These are phyloP conservation scores for mouse (Mus musculus) DNA, from an alignment of 2,113 vertebrate genomes.

Conservation along the genomic window DNA sequence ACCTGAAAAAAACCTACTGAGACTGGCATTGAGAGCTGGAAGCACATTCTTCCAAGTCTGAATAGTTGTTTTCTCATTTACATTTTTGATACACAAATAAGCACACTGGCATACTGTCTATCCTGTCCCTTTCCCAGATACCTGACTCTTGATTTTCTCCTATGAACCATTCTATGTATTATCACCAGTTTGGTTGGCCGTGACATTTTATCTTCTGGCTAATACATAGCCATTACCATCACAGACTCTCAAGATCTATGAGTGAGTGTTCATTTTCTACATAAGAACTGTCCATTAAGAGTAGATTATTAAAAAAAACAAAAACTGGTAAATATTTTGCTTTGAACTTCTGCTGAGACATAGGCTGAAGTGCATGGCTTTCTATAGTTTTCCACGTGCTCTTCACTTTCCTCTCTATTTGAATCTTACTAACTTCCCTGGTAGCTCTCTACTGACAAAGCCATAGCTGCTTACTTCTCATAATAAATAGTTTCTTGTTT, in stretches of 20 bases:
- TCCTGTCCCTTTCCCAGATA: background rate
- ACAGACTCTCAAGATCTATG: background rate
- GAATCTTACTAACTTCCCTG: background rate
- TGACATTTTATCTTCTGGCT: background rate
- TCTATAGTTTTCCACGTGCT: background rate
- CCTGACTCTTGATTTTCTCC: background rate
- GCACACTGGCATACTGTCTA: background rate
- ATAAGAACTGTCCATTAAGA: background rate
- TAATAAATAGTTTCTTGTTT: slow-evolving; percentile 34
- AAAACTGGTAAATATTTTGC: background rate
- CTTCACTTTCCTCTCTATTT: background rate
- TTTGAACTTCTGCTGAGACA: background rate
- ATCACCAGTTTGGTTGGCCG: background rate
- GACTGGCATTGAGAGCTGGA: background rate
- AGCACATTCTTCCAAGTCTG: background rate
- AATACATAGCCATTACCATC: background rate
- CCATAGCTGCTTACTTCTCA: background rate
- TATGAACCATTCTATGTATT: background rate
- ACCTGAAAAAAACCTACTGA: background rate
- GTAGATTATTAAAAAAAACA: background rate
- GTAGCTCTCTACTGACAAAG: background rate
- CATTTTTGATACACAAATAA: background rate
- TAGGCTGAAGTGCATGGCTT: background rate
- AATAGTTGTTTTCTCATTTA: background rate
- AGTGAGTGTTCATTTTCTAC: background rate